phyloP scores from a whole-genome alignment of 1,140 invertebrate species.

The Euwallacea similis region DNA sequence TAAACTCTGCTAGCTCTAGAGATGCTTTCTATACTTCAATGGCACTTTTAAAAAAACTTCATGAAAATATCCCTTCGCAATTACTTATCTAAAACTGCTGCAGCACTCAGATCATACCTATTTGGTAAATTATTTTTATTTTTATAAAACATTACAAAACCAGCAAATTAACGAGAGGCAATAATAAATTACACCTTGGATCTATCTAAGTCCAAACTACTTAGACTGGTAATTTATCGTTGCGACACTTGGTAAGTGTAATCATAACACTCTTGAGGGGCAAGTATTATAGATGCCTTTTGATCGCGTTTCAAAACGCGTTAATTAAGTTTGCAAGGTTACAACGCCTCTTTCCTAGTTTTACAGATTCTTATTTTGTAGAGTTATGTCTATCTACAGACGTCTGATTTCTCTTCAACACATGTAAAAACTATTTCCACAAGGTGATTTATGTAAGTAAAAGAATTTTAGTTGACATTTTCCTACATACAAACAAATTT shows the following conservation, averaged over 20 bases:
- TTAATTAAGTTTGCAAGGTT: neutral
- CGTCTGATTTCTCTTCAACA: too few species aligned
- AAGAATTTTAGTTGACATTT: too few species aligned
- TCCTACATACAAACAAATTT: too few species aligned
- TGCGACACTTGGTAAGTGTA: neutral
- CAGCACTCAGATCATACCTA: too few species aligned
- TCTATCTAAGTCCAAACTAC: neutral
- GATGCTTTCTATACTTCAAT: neutral
- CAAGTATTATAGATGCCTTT: constrained; percentile 1
- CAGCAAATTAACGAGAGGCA: neutral
- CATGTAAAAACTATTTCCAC: too few species aligned
- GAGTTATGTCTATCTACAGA: too few species aligned
- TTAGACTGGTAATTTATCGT: neutral
- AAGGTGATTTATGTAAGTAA: too few species aligned
- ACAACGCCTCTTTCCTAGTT: neutral
- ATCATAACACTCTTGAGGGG: neutral
- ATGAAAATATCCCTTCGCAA: neutral
- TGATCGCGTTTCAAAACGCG: neutral
- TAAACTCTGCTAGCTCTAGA: too few species aligned
- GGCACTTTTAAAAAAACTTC: neutral
- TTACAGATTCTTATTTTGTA: too few species aligned
- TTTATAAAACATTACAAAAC: neutral
- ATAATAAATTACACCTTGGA: neutral
- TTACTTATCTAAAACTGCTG: neutral
- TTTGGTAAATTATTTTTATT: neutral